Percentiles rank a stretch among this genome's conserved stretches.
Conservation (phyloP, 2,888 invertebrate genomes). For the Biston stratarius region DNA sequence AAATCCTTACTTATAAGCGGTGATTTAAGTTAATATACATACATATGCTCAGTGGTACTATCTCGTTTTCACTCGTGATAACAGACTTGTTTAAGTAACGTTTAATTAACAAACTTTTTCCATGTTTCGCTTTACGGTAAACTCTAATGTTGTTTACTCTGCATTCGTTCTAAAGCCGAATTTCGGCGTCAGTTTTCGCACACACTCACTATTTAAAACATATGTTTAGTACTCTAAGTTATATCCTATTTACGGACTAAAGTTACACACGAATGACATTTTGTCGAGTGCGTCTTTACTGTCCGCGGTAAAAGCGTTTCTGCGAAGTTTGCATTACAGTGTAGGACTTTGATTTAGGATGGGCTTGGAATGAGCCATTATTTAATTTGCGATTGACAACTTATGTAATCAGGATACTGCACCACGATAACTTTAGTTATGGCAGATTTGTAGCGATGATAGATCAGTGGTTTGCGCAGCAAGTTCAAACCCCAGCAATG, state of each 20-base stretch:
- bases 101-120: too few relatives aligned
- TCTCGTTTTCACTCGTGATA: too few relatives aligned
- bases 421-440: too few relatives aligned
- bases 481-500: too few relatives aligned
- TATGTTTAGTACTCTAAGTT: slow-evolving; percentile 58
- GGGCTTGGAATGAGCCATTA: not conserved
- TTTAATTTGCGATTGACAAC: not conserved
- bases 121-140: not conserved
- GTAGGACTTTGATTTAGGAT: slow-evolving; percentile 17
- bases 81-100: too few relatives aligned
- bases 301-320: slow-evolving; percentile 24
- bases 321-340: slow-evolving; percentile 17
- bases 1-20: too few relatives aligned
- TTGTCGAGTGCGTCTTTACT: slow-evolving; percentile 26
- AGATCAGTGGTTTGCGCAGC: too few relatives aligned
- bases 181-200: slow-evolving; percentile 47
- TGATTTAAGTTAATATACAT: too few relatives aligned
- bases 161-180: slow-evolving; percentile 12
- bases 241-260: slow-evolving; percentile 62
- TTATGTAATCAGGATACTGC: too few relatives aligned
- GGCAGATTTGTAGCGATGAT: too few relatives aligned
- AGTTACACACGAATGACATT: slow-evolving; percentile 41
- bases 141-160: not conserved
- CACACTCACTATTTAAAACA: slow-evolving; percentile 53
- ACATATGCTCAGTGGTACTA: too few relatives aligned